Conservation (phyloP, 2,888 invertebrate species). For the Eupithecia pulchellata region DNA sequence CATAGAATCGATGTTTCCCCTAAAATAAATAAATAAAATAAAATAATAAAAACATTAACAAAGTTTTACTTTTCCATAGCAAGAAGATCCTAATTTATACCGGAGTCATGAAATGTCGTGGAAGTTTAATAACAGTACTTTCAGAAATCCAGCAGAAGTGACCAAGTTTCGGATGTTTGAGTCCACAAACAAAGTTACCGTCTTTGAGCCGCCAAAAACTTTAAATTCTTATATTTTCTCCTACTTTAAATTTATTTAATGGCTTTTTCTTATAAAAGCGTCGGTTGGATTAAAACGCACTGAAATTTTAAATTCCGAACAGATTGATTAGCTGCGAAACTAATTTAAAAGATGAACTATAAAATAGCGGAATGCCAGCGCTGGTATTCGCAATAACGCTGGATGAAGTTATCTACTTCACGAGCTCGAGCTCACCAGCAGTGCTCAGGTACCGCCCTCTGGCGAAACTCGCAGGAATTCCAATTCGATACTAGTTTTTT, state of each 20-base stretch:
- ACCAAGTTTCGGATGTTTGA: constrained; percentile 38
- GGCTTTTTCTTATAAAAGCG: constrained; percentile 11
- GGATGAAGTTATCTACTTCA: constrained; percentile 29
- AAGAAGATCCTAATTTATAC: constrained; percentile 21
- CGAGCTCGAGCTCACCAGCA: constrained; percentile 9
- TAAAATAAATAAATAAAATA: too few relatives aligned
- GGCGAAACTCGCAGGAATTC: constrained; percentile 8
- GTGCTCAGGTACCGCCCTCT: not conserved
- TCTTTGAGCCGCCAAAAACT: constrained; percentile 33
- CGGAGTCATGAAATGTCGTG: constrained; percentile 27
- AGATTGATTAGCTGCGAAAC: not conserved
- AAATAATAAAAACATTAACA: constrained; percentile 18
- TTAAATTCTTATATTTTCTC: constrained; percentile 23
- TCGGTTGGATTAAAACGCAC: not conserved
- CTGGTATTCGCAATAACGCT: constrained; percentile 36
- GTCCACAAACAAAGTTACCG: constrained; percentile 41
- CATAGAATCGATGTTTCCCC: too few relatives aligned
- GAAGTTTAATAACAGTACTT: constrained; percentile 31
- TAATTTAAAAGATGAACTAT: constrained; percentile 8
- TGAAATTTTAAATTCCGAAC: not conserved
- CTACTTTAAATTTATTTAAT: constrained; percentile 7
- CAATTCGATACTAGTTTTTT: constrained; percentile 16
- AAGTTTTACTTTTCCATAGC: constrained; percentile 12
- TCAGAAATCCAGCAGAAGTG: constrained; percentile 38
- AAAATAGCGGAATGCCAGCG: constrained; percentile 21